phyloP scores from a whole-genome alignment of 2,797 vertebrate species.

The Cetoscarus ocellatus region DNA sequence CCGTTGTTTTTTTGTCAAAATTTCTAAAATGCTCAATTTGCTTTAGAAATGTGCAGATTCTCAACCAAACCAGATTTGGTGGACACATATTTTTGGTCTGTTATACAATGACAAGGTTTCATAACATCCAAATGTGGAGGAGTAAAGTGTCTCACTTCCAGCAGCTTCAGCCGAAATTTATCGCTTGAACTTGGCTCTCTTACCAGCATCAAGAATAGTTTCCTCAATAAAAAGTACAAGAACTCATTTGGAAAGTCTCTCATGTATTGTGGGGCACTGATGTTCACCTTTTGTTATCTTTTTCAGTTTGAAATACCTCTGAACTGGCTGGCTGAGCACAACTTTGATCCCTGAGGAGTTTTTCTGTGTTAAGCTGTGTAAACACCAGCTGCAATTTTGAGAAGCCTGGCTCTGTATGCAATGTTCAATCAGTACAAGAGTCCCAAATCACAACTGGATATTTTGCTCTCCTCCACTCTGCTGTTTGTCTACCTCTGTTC shows the following conservation, averaged over 20 bases:
- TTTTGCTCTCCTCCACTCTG: conserved; percentile 10
- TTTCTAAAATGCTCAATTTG: too few relatives aligned
- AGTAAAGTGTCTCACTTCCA: conserved; percentile 47
- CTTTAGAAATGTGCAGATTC: conserved; percentile 3
- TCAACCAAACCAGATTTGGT: conserved; percentile 10
- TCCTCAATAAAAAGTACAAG: conserved; percentile 5
- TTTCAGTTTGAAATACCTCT: conserved; percentile 5
- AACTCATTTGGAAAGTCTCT: conserved; percentile 5
- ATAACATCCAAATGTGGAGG: conserved; percentile 41
- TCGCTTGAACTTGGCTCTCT: conserved; percentile 37
- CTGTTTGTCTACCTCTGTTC: conserved; percentile 20
- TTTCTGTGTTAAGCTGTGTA: conserved; percentile 15
- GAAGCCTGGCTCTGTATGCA: neutral
- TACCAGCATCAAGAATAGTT: conserved; percentile 17
- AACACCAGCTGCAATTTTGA: conserved; percentile 10
- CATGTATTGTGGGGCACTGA: neutral
- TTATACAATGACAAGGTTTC: conserved; percentile 49
- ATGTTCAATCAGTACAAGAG: conserved; percentile 19
- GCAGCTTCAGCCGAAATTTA: conserved; percentile 41
- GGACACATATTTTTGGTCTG: conserved; percentile 34
- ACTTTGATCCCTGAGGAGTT: conserved; percentile 8
- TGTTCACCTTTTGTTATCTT: conserved; percentile 15
- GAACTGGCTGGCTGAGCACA: conserved; percentile 6
- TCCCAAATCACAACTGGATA: conserved; percentile 16
- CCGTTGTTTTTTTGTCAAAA: too few relatives aligned